Conservation (phyloP, 2,797 vertebrate genomes). For the Molossus molossus region DNA sequence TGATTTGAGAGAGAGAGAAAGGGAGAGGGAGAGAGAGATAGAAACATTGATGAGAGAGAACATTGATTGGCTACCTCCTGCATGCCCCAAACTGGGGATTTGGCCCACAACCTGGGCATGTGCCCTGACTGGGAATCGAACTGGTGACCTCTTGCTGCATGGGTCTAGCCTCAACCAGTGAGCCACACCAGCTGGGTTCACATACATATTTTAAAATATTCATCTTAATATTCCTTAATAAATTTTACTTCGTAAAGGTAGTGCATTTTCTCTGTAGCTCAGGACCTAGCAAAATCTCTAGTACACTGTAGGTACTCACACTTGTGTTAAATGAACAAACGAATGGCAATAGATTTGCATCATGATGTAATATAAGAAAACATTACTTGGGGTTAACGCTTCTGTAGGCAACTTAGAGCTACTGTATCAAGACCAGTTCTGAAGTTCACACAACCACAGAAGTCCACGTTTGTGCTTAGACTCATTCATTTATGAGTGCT, state of each 20-base stretch:
- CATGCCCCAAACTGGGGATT: too few species aligned
- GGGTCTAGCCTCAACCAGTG: too few species aligned
- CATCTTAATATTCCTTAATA: background rate
- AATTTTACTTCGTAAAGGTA: background rate
- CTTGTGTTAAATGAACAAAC: constrained; percentile 35
- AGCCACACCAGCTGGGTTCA: background rate
- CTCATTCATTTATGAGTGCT: background rate
- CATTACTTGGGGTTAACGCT: background rate
- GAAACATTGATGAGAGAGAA: too few species aligned
- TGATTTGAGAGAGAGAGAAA: too few species aligned
- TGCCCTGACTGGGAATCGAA: too few species aligned
- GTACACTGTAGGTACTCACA: background rate
- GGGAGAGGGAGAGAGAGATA: too few species aligned
- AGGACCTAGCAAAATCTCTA: background rate
- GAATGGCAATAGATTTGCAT: background rate
- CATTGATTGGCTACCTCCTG: too few species aligned
- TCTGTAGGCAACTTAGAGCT: background rate
- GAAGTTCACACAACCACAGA: background rate
- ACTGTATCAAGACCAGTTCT: background rate
- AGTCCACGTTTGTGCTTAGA: background rate
- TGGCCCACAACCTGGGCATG: too few species aligned
- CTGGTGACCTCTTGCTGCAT: too few species aligned
- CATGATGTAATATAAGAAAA: background rate
- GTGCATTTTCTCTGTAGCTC: background rate
- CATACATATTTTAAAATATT: background rate